Base-by-base conservation (phyloP, 2,113 vertebrate genomes). In the Brienomyrus longianalis region DNA sequence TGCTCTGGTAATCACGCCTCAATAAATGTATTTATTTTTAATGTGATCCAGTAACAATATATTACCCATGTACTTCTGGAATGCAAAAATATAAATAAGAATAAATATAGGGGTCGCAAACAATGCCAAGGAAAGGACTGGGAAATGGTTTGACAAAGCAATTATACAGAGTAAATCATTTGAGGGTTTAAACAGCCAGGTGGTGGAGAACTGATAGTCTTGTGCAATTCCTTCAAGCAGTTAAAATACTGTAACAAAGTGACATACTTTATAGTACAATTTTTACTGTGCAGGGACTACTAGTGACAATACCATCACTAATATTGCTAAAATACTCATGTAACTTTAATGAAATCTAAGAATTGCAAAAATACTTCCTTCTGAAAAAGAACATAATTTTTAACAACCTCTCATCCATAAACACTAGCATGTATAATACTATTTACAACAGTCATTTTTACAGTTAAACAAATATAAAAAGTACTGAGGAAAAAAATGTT, bases 1-100 rank as follows among this genome's bases (percentile, higher is more conserved):
- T 23, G 83, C 93, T 93, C 94, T 93, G 93, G 94, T 95, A 95
- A 96, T 96, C 94, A 94, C 93, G 93, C 92, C 93, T 96, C 95
- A 96, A 95, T 96, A 96, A 93, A 94, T 94, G 93, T 91, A 90
- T 95, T 93, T 94, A 93, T 94, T 96, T 96, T 96, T 95, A 96
- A 96, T 95, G 92, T 92, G 90, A 80, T 91, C 77, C 83, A 93
- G 94, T 48, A 91, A 87, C 94, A 94, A 95, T 95, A 93, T 94
- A 95, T 94, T 91, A 93, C 90, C 92, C 90, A 88, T 92, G 93
- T 93, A 93, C 92, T 94, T 95, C 91, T 92, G 90, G 93, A 92
- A 93, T 93, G 13, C 70, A 91, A 92, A 92, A 91, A 92, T 50
- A 35, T 85, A 50, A 23, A 85, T 50, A 23, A 85, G 45, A 85